Evolutionary conservation across 1,140 invertebrate species (phyloP).

Genomic region (Hypothenemus hampei): DNA sequence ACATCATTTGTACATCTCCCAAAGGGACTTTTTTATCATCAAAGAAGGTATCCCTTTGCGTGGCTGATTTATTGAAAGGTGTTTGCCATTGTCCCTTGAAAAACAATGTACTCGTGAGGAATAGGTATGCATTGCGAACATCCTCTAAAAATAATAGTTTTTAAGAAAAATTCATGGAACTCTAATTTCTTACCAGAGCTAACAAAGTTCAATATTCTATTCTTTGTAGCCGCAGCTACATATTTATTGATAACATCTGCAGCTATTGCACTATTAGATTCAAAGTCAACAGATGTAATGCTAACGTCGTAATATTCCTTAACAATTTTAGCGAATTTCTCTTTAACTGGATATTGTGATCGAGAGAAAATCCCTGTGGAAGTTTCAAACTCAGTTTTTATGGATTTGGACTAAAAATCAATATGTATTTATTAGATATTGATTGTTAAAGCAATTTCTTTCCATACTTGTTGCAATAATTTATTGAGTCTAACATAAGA

Average conservation of each 20-base stretch:
- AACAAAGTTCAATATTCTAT: slow-evolving; percentile 61
- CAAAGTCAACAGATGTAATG: slow-evolving; percentile 57
- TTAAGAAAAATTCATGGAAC: not conserved
- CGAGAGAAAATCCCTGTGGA: slow-evolving; percentile 40
- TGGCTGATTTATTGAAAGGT: slow-evolving; percentile 62
- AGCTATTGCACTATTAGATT: slow-evolving; percentile 41
- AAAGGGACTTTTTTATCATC: slow-evolving; percentile 47
- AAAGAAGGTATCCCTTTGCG: slow-evolving; percentile 52
- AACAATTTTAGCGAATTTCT: slow-evolving; percentile 27
- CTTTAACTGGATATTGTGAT: slow-evolving; percentile 33
- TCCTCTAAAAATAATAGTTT: slow-evolving; percentile 40
- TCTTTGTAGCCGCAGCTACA: slow-evolving; percentile 58
- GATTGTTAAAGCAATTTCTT: no score
- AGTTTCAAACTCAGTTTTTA: slow-evolving; percentile 34
- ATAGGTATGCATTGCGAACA: slow-evolving; percentile 53
- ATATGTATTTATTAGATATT: no score
- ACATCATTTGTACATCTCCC: slow-evolving; percentile 60
- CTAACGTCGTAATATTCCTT: slow-evolving; percentile 52
- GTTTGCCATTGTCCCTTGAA: slow-evolving; percentile 78
- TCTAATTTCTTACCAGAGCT: slow-evolving; percentile 45
- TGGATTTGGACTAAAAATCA: slow-evolving; percentile 28
- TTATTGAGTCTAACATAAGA: slow-evolving; percentile 41
- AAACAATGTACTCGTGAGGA: slow-evolving; percentile 73
- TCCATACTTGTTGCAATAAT: slow-evolving; percentile 17
- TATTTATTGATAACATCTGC: slow-evolving; percentile 60